Base-by-base conservation (phyloP, 2,797 vertebrate species). In the Typhlichthys eigenmanni region DNA sequence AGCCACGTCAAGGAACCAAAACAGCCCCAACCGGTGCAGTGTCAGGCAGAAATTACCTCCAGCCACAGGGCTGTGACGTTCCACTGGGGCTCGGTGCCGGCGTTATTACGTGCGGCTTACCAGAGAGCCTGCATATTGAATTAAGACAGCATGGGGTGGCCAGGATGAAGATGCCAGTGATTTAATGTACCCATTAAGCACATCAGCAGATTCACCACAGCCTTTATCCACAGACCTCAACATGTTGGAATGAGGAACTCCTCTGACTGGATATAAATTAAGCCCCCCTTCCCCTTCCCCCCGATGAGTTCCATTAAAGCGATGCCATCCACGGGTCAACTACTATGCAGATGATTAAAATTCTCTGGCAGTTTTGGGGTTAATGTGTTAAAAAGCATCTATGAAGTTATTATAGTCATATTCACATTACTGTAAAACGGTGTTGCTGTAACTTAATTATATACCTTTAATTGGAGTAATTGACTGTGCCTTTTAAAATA, bases 41-140 rank as follows among this genome's bases (percentile, higher is more conserved):
- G 75, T 55, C 50, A 65, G 52, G 55, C 61, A 75, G 70, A 82
- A 75, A 57, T 60, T 13, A 67, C 78, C 82, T 74, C 68, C 50
- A 58, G 66, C 45, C 34, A 7, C 43, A 11, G 75, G 54, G 9
- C 67, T 77, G 84, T 85, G 83, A 80, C 60, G 60, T 70, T 68
- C 66, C 72, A 87, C 87, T 75, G 79, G 47, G 76, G 66, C 75
- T 72, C 62, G 75, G 71, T 66, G 74, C 59, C 74, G 67, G 68
- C 65, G 74, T 87, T 79, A 88, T 81, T 71, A 75, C 76, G 75
- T 80, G 85, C 76, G 82, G 89, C 84, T 89, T 87, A 87, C 84
- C 79, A 72, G 80, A 60, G 73, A 83, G 82, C 71, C 81, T 82
- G 82, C 77, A 78, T 78, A 90, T 86, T 86, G 78, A 86, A 90